Conservation (phyloP, 1,140 invertebrate genomes). For the Drepana arcuata region DNA sequence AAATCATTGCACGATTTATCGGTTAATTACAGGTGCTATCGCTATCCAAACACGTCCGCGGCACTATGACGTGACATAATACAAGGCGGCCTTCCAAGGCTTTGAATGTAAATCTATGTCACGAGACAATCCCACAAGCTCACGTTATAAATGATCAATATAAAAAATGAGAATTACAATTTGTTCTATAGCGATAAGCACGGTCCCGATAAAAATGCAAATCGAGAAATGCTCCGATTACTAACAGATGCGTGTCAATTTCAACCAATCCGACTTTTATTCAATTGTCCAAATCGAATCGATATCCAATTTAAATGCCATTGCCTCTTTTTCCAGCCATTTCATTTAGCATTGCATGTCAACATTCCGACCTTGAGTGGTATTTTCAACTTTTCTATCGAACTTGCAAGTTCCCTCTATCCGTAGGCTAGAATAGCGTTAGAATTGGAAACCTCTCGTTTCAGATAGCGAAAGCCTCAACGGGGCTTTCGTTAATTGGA, state of each 20-base stretch:
- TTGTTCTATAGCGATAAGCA: too few species aligned
- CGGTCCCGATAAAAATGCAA: conserved; percentile 26
- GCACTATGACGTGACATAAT: too few species aligned
- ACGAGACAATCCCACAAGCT: too few species aligned
- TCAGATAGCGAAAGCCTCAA: conserved; percentile 61
- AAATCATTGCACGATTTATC: too few species aligned
- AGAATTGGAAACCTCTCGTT: conserved; percentile 69
- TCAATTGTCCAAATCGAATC: not conserved
- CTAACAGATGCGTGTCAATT: conserved; percentile 15
- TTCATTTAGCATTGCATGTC: conserved; percentile 18
- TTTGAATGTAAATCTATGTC: too few species aligned
- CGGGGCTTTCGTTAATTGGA: conserved; percentile 59
- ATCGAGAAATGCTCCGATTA: conserved; percentile 15
- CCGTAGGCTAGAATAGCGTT: conserved; percentile 59
- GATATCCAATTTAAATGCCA: not conserved
- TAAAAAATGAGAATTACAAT: too few species aligned
- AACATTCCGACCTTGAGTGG: conserved; percentile 39
- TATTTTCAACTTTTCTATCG: conserved; percentile 24
- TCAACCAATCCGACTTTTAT: not conserved
- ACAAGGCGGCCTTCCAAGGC: too few species aligned
- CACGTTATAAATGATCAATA: too few species aligned
- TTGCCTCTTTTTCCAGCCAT: not conserved
- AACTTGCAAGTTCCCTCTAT: conserved; percentile 29
- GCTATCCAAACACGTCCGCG: too few species aligned
- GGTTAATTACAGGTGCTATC: too few species aligned